Conservation (phyloP, 1,140 invertebrate genomes). For the Drosophila nikananu region DNA sequence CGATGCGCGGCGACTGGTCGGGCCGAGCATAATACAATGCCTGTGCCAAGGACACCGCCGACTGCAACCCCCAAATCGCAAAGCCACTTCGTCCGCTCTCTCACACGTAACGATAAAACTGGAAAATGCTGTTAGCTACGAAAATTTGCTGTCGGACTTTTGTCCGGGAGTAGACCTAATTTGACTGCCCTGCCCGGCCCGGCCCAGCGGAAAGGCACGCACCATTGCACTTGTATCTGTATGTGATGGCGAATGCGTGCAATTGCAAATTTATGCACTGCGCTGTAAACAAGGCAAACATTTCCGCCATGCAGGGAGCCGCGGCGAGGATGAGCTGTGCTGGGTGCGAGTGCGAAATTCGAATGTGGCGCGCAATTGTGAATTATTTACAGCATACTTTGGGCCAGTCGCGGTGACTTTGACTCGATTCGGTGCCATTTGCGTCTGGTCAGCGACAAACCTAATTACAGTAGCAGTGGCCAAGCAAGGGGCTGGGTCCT, state of each 20-base stretch:
- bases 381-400: slow-evolving; percentile 81
- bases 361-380: slow-evolving; percentile 65
- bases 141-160: slow-evolving; percentile 77
- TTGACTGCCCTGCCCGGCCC: slow-evolving; percentile 21
- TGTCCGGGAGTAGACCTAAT: slow-evolving; percentile 52
- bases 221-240: slow-evolving; percentile 46
- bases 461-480: slow-evolving; percentile 75
- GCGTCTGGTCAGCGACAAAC: slow-evolving; percentile 66
- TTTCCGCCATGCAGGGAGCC: slow-evolving; percentile 47
- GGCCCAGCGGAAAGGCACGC: slow-evolving; percentile 48
- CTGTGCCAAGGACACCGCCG: slow-evolving; percentile 68
- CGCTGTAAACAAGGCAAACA: slow-evolving; percentile 81
- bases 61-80: slow-evolving; percentile 10
- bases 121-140: slow-evolving; percentile 82
- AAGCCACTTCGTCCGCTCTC: slow-evolving; percentile 15
- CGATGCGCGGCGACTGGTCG: background rate
- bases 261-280: slow-evolving; percentile 83
- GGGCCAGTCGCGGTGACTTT: slow-evolving; percentile 40
- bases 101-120: slow-evolving; percentile 74
- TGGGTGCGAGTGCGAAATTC: slow-evolving; percentile 44
- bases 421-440: slow-evolving; percentile 37
- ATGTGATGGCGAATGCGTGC: slow-evolving; percentile 51
- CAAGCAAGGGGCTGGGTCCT: background rate
- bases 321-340: background rate
- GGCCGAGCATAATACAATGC: slow-evolving; percentile 51